Conservation (phyloP, 2,797 vertebrate genomes). For the Tadarida brasiliensis region DNA sequence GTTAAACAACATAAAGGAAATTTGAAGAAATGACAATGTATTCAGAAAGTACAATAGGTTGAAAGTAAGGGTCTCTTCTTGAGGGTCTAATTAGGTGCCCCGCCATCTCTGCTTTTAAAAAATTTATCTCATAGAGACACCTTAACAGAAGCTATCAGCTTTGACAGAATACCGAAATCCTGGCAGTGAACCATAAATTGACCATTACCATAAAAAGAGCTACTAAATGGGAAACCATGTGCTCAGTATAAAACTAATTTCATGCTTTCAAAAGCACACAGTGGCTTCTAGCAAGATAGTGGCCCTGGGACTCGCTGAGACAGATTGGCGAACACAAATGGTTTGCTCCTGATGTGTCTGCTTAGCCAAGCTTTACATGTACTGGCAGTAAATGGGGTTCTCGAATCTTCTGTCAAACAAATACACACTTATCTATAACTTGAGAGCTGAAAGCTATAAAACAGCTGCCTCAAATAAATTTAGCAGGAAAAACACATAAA, state of each 20-base stretch:
- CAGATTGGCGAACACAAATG: slow-evolving; percentile 90
- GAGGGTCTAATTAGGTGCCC: slow-evolving; percentile 74
- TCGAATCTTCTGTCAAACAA: slow-evolving; percentile 89
- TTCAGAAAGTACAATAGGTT: slow-evolving; percentile 51
- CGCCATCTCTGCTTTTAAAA: slow-evolving; percentile 55
- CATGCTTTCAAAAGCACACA: slow-evolving; percentile 93
- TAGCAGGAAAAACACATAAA: slow-evolving; percentile 81
- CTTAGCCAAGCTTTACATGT: slow-evolving; percentile 89
- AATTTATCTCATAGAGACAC: slow-evolving; percentile 88
- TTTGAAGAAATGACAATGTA: slow-evolving; percentile 64
- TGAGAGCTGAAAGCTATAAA: slow-evolving; percentile 86
- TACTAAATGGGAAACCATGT: slow-evolving; percentile 91
- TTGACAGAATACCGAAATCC: slow-evolving; percentile 86
- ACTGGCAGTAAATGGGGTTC: slow-evolving; percentile 87
- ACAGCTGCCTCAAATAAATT: slow-evolving; percentile 87
- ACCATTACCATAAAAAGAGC: slow-evolving; percentile 92
- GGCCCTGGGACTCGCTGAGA: slow-evolving; percentile 91
- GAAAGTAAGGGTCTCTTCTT: slow-evolving; percentile 66
- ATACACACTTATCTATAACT: slow-evolving; percentile 87
- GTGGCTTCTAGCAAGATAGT: slow-evolving; percentile 91
- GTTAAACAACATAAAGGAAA: slow-evolving; percentile 58
- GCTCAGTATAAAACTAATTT: slow-evolving; percentile 93
- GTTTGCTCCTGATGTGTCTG: slow-evolving; percentile 87
- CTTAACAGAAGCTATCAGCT: slow-evolving; percentile 87
- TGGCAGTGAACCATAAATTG: slow-evolving; percentile 90